Percentiles rank a stretch among this genome's conserved stretches.
Evolutionary conservation across 2,113 vertebrate genomes (phyloP).

Genomic region (Aramus guarauna): DNA sequence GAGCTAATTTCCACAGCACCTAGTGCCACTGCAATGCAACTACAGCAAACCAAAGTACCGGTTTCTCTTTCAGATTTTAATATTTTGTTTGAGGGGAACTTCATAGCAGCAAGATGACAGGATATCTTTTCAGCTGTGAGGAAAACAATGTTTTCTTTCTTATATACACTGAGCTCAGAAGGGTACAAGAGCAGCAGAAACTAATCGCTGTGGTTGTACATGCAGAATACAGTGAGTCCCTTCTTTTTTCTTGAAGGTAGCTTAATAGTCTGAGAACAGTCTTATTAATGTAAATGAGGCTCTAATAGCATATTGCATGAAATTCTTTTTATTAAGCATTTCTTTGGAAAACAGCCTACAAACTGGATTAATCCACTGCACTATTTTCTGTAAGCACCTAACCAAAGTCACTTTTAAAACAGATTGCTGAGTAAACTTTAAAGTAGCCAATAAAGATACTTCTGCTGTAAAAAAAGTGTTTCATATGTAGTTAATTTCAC

Average conservation of each 20-base stretch:
- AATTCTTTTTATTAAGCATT: slow-evolving; percentile 43
- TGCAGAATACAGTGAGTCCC: not conserved
- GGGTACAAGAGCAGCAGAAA: not conserved
- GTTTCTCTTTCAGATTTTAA: not conserved
- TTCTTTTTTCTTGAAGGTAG: slow-evolving; percentile 21
- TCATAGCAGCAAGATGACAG: not conserved
- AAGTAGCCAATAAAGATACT: slow-evolving; percentile 55
- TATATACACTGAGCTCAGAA: not conserved
- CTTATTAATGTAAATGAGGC: slow-evolving; percentile 52
- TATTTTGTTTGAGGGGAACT: not conserved
- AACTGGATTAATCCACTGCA: slow-evolving; percentile 15
- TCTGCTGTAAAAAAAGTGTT: slow-evolving; percentile 13
- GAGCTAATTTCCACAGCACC: not conserved
- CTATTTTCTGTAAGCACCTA: slow-evolving; percentile 50
- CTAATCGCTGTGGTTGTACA: not conserved
- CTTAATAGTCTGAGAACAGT: slow-evolving; percentile 39
- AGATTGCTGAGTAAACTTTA: slow-evolving; percentile 65
- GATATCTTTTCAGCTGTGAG: not conserved
- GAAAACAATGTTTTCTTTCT: not conserved
- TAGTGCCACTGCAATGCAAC: not conserved
- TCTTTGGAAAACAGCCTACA: slow-evolving; percentile 32
- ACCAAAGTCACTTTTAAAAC: slow-evolving; percentile 60
- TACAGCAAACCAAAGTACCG: not conserved
- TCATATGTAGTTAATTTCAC: slow-evolving; percentile 71
- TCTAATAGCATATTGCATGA: slow-evolving; percentile 36